phyloP scores from a whole-genome alignment of 1,140 invertebrate species.

The Papilio polytes region DNA sequence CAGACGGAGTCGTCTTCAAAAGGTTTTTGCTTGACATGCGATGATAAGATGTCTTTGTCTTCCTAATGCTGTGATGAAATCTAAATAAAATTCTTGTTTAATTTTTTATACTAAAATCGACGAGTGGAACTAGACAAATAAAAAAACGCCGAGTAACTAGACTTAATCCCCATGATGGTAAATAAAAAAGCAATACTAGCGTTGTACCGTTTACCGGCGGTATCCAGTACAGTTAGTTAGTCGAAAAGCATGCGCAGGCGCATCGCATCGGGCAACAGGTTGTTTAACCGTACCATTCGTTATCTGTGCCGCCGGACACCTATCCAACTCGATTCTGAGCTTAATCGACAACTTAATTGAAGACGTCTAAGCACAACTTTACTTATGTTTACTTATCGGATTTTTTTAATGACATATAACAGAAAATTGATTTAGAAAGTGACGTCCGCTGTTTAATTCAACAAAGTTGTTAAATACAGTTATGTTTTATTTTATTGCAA shows the following conservation, averaged over 20 bases:
- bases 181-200: constrained; percentile 48
- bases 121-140: constrained; percentile 2
- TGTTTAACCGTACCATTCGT: constrained; percentile 39
- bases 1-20: too few species aligned
- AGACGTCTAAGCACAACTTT: constrained; percentile 4
- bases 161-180: constrained; percentile 45
- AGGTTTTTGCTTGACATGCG: not conserved
- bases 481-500: constrained; percentile 10
- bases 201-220: constrained; percentile 51
- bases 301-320: constrained; percentile 32
- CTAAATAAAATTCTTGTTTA: not conserved
- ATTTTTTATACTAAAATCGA: not conserved
- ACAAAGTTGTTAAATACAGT: constrained; percentile 13
- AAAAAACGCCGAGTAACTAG: constrained; percentile 18
- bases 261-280: constrained; percentile 40
- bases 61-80: not conserved
- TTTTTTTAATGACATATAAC: not conserved
- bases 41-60: not conserved
- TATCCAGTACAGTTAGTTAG: constrained; percentile 41
- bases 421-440: constrained; percentile 23
- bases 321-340: constrained; percentile 16
- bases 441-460: not conserved
- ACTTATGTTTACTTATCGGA: constrained; percentile 5
- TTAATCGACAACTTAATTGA: constrained; percentile 30
- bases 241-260: constrained; percentile 38